These are phyloP conservation scores for Dendrocincla tyrannina DNA, from an alignment of 2,797 vertebrate species.

Conservation along the genomic window DNA sequence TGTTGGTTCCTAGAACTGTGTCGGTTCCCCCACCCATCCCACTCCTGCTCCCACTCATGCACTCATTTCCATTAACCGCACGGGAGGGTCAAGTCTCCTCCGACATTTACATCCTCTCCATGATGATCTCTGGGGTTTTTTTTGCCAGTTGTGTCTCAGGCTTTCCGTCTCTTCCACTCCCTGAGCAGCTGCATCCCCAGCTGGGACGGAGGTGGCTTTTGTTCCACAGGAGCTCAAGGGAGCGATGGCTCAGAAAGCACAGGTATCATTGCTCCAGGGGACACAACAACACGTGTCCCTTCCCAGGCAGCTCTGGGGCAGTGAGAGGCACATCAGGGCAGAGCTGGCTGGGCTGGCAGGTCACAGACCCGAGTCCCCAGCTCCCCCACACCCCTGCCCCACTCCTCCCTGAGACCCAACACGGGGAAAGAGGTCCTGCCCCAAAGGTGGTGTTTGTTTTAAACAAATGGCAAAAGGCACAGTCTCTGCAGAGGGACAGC, in stretches of 20 bases:
- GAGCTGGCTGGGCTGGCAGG: background rate
- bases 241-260: background rate
- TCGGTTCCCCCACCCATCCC: background rate
- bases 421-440: background rate
- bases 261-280: background rate
- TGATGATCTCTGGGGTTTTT: no score
- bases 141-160: background rate
- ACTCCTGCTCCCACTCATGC: background rate
- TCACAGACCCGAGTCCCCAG: background rate
- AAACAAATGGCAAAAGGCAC: accelerated
- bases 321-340: background rate
- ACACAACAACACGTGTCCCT: no score
- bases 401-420: background rate
- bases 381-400: background rate
- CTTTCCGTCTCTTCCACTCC: background rate
- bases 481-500: background rate
- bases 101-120: background rate
- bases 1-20: background rate
- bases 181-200: accelerated
- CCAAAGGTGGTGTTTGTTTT: accelerated
- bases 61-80: background rate
- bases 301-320: background rate
- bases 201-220: background rate
- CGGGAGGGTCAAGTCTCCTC: background rate
- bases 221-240: background rate